phyloP scores from a whole-genome alignment of 1,140 invertebrate genomes.

The Drosophila lowei region DNA sequence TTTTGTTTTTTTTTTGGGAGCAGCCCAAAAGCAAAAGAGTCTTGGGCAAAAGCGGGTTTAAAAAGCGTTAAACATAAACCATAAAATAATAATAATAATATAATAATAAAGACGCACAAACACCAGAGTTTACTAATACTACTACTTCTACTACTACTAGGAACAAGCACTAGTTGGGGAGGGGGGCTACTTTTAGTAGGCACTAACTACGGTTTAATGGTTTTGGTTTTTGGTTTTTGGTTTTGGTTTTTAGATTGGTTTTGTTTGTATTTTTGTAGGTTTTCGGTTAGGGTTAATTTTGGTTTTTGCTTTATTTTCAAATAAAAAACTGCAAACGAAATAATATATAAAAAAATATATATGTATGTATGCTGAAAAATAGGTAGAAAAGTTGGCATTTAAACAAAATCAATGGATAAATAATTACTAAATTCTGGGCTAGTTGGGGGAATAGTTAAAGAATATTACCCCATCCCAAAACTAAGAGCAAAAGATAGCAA shows the following conservation, averaged over 20 bases:
- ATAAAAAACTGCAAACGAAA: constrained; percentile 77
- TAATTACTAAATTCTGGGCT: constrained; percentile 51
- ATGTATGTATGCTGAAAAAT: constrained; percentile 60
- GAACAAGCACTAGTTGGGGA: constrained; percentile 38
- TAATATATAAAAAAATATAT: constrained; percentile 61
- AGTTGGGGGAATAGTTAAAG: constrained; percentile 21
- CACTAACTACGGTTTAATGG: constrained; percentile 75
- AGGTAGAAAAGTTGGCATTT: constrained; percentile 77
- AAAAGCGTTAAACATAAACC: constrained; percentile 54
- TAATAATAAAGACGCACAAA: constrained; percentile 52
- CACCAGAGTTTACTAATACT: constrained; percentile 54
- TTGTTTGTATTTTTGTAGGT: constrained; percentile 45
- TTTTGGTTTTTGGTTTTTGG: constrained; percentile 44
- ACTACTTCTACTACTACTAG: constrained; percentile 58
- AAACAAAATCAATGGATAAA: constrained; percentile 61
- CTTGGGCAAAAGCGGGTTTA: constrained; percentile 35
- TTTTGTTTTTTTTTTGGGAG: constrained; percentile 27
- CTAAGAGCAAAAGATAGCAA: constrained; percentile 21
- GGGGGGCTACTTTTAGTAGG: constrained; percentile 56
- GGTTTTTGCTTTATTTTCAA: constrained; percentile 43
- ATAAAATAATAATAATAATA: constrained; percentile 36
- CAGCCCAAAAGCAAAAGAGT: constrained; percentile 35
- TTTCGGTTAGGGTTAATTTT: constrained; percentile 69
- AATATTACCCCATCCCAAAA: constrained; percentile 49
- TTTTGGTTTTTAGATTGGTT: constrained; percentile 35